Percentiles rank a stretch among this genome's conserved stretches.
phyloP scores from a whole-genome alignment of 2,113 vertebrate species.

The Montifringilla adamsi region DNA sequence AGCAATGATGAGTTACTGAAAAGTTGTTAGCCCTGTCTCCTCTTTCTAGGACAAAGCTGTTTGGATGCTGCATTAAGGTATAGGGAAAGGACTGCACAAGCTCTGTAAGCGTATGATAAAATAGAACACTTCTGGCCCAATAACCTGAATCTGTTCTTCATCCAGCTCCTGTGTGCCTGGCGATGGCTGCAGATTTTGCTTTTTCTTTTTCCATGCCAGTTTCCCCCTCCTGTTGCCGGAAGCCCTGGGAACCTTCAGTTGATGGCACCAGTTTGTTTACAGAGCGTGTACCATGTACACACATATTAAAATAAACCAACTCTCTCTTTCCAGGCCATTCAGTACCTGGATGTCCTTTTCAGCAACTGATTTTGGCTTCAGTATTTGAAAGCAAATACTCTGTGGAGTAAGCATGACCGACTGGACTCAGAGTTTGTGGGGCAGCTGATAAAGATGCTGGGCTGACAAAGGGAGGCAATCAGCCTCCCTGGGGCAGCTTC shows the following conservation, averaged over 20 bases:
- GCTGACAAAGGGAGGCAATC: fast-evolving
- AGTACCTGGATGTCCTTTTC: background rate
- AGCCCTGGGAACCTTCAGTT: background rate
- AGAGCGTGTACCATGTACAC: background rate
- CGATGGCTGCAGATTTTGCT: background rate
- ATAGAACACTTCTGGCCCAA: background rate
- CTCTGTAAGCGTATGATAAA: background rate
- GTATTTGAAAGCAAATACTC: background rate
- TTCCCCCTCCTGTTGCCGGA: background rate
- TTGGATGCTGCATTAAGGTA: background rate
- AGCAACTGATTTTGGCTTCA: background rate
- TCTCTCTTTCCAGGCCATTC: background rate
- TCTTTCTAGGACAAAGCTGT: background rate
- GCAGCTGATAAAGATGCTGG: background rate
- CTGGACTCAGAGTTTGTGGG: background rate
- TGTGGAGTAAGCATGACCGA: fast-evolving
- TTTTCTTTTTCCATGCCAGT: background rate
- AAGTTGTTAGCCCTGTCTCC: background rate
- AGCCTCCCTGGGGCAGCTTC: background rate
- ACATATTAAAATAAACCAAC: background rate
- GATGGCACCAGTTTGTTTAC: background rate
- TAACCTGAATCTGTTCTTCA: fast-evolving
- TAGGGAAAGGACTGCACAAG: background rate
- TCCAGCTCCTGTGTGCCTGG: background rate
- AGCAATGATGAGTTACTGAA: background rate